These are phyloP conservation scores for Hypselothyrea guttata DNA, from an alignment of 2,888 invertebrate species.

Conservation along the genomic window DNA sequence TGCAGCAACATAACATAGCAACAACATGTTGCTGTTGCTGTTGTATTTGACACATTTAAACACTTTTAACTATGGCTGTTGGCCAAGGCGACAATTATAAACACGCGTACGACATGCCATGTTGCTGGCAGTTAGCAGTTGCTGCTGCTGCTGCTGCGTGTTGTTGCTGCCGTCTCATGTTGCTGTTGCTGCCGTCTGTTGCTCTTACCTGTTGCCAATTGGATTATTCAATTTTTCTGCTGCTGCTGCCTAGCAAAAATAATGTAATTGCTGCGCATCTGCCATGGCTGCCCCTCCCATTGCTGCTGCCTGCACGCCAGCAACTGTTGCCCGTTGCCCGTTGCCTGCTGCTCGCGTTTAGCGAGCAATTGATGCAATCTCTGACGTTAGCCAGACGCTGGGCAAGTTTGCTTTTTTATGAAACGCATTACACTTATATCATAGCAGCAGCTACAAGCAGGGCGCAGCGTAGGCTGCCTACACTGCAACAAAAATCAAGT, in stretches of 20 bases:
- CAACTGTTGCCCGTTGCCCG: too few species aligned
- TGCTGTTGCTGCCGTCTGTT: slow-evolving; percentile 4
- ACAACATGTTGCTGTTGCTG: slow-evolving; percentile 30
- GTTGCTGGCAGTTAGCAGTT: slow-evolving; percentile 3
- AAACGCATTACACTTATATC: slow-evolving; percentile 52
- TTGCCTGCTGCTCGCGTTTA: slow-evolving; percentile 30
- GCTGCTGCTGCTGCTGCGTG: slow-evolving; percentile 23
- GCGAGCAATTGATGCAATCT: slow-evolving; percentile 55
- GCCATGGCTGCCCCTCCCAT: slow-evolving; percentile 6
- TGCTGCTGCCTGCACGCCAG: background rate
- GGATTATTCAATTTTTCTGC: slow-evolving; percentile 67
- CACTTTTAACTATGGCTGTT: slow-evolving; percentile 4
- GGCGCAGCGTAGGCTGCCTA: background rate
- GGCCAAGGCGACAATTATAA: slow-evolving; percentile 55
- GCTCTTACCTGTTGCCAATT: slow-evolving; percentile 22
- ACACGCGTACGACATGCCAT: slow-evolving; percentile 29
- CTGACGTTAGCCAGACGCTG: slow-evolving; percentile 30
- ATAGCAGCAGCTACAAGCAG: slow-evolving; percentile 26
- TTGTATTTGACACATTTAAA: slow-evolving; percentile 42
- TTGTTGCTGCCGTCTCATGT: slow-evolving; percentile 11
- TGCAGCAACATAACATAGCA: slow-evolving; percentile 14
- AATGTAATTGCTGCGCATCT: slow-evolving; percentile 61
- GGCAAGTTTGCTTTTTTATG: slow-evolving; percentile 44
- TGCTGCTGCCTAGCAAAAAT: slow-evolving; percentile 46
- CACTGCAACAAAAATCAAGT: background rate